Conservation (phyloP, 1,140 invertebrate species). For the Dinothrombium tinctorium region DNA sequence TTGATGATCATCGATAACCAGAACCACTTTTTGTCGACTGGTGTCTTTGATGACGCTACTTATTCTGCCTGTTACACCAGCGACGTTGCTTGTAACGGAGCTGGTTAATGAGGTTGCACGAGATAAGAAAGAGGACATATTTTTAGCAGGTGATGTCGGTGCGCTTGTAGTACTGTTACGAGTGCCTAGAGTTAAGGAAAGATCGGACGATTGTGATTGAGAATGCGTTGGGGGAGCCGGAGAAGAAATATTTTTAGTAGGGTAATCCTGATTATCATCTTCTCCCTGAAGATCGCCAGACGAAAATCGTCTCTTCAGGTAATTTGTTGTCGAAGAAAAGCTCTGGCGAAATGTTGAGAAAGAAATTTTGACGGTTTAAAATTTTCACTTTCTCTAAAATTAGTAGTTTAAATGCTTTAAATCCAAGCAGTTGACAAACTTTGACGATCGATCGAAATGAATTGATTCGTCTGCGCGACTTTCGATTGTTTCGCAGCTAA, state of each 20-base stretch:
- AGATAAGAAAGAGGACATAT: constrained; percentile 15
- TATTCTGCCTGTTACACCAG: constrained; percentile 6
- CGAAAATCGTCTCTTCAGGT: constrained; percentile 64
- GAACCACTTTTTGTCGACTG: constrained; percentile 58
- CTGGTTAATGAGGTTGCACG: constrained; percentile 19
- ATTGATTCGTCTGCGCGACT: too few species aligned
- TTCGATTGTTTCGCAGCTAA: too few species aligned
- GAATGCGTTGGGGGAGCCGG: background rate
- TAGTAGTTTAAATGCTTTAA: too few species aligned
- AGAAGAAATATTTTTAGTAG: background rate
- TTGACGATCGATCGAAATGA: too few species aligned
- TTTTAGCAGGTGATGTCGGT: constrained; percentile 60
- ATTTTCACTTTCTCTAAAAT: too few species aligned
- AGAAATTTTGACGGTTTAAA: constrained; percentile 45
- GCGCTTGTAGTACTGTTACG: constrained; percentile 45
- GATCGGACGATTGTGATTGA: constrained; percentile 23
- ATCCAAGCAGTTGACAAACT: too few species aligned
- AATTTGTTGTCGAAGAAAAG: constrained; percentile 85
- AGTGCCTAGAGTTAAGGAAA: constrained; percentile 33
- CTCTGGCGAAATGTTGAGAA: constrained; percentile 85
- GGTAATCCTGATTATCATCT: constrained; percentile 4
- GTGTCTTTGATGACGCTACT: constrained; percentile 41
- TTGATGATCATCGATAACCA: constrained; percentile 89
- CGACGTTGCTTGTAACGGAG: constrained; percentile 26
- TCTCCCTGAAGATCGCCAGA: constrained; percentile 14